Conservation (phyloP, 2,113 vertebrate species). For the Gadus chalcogrammus region DNA sequence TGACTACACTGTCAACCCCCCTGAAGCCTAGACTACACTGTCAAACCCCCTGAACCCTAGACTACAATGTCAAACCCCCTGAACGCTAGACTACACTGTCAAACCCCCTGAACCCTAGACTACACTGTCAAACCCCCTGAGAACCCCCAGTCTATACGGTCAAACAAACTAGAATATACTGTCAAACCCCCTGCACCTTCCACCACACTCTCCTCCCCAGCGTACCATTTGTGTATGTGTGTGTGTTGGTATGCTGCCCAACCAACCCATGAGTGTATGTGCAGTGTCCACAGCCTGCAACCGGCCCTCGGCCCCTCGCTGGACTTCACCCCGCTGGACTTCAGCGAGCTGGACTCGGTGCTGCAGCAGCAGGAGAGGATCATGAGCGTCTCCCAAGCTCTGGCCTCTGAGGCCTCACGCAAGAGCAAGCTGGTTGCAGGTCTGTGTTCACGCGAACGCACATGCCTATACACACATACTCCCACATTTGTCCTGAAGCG, state of each 20-base stretch:
- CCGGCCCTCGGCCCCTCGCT: constrained; percentile 46
- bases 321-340: constrained; percentile 58
- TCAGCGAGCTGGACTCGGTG: constrained; percentile 79
- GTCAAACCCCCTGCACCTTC: too few relatives aligned
- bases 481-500: neutral
- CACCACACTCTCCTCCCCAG: too few relatives aligned
- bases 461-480: neutral
- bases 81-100: too few relatives aligned
- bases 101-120: too few relatives aligned
- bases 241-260: constrained; percentile 11
- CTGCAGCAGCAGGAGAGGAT: constrained; percentile 89
- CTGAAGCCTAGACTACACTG: too few relatives aligned
- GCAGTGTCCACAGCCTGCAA: constrained; percentile 81
- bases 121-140: neutral
- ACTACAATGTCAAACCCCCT: too few relatives aligned
- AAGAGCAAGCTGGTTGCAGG: constrained; percentile 93
- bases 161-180: too few relatives aligned
- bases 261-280: neutral
- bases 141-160: too few relatives aligned
- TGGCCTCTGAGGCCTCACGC: constrained; percentile 91
- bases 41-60: too few relatives aligned
- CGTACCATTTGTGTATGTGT: neutral
- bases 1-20: too few relatives aligned
- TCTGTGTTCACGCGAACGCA: constrained; percentile 49
- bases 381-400: constrained; percentile 85